These are phyloP conservation scores for Nebria salina DNA, from an alignment of 2,888 invertebrate genomes.

Conservation along the genomic window DNA sequence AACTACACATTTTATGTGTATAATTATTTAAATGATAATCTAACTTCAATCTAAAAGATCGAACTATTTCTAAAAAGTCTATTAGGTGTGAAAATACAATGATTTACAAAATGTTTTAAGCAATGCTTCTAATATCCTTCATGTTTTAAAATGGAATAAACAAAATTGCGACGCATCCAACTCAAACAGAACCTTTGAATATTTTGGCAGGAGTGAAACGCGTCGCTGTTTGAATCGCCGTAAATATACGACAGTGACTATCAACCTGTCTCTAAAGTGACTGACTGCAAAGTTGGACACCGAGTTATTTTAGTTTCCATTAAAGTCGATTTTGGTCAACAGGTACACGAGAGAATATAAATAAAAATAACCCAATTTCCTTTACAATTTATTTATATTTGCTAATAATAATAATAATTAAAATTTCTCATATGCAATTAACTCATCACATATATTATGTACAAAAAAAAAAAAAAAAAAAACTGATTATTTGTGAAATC, in stretches of 20 bases:
- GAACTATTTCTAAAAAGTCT: constrained; percentile 34
- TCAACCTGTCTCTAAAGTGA: constrained; percentile 18
- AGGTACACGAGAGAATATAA: constrained; percentile 27
- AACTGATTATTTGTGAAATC: constrained; percentile 6
- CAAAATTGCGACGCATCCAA: not conserved
- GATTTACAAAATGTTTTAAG: constrained; percentile 43
- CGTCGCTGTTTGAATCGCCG: not conserved
- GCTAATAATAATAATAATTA: constrained; percentile 33
- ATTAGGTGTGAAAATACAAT: constrained; percentile 42
- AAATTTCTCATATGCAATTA: constrained; percentile 44
- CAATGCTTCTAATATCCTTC: constrained; percentile 26
- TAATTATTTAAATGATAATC: constrained; percentile 31
- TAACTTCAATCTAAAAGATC: constrained; percentile 27
- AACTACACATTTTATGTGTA: constrained; percentile 37
- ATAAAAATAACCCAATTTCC: constrained; percentile 36
- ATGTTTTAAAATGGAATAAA: not conserved
- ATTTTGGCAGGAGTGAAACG: not conserved
- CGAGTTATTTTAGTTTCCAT: not conserved
- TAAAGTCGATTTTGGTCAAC: not conserved
- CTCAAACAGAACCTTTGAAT: not conserved
- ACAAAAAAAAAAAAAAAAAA: constrained; percentile 19
- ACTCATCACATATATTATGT: constrained; percentile 42
- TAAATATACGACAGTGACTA: not conserved
- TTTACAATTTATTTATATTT: constrained; percentile 47
- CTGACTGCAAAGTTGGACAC: constrained; percentile 40